These are phyloP conservation scores for Akabosia matsudoensis DNA, from an alignment of 1,140 invertebrate genomes.

Conservation along the genomic window DNA sequence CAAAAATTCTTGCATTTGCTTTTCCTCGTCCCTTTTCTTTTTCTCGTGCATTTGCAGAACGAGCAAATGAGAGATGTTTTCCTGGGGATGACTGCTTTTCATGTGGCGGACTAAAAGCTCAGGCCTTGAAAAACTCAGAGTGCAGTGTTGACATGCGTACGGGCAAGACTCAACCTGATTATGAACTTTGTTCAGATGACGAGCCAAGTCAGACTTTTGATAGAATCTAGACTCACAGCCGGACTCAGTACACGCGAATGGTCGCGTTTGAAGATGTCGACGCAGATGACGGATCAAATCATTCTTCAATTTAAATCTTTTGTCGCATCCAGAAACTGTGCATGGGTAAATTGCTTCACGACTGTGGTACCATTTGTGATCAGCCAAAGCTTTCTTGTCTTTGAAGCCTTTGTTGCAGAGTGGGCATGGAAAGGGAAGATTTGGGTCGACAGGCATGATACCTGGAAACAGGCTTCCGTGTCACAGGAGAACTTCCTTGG, in stretches of 20 bases:
- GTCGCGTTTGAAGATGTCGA: conserved; percentile 9
- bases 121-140: neutral
- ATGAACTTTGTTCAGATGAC: neutral
- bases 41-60: neutral
- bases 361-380: conserved; percentile 14
- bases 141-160: neutral
- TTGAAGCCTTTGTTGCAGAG: conserved; percentile 1
- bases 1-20: conserved; percentile 4
- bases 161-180: neutral
- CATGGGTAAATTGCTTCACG: conserved; percentile 1
- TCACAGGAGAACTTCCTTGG: too few species aligned
- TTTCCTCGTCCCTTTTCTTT: neutral
- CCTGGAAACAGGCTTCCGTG: too few species aligned
- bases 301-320: neutral
- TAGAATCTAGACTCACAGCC: neutral
- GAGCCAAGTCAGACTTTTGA: neutral
- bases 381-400: conserved; percentile 13
- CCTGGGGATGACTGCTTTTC: neutral
- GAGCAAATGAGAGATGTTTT: neutral
- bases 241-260: neutral
- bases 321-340: neutral
- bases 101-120: neutral
- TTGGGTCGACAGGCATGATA: neutral
- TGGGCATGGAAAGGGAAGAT: neutral
- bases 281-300: neutral